These are phyloP conservation scores for Anseranas semipalmata DNA, from an alignment of 2,113 vertebrate species.

Conservation along the genomic window DNA sequence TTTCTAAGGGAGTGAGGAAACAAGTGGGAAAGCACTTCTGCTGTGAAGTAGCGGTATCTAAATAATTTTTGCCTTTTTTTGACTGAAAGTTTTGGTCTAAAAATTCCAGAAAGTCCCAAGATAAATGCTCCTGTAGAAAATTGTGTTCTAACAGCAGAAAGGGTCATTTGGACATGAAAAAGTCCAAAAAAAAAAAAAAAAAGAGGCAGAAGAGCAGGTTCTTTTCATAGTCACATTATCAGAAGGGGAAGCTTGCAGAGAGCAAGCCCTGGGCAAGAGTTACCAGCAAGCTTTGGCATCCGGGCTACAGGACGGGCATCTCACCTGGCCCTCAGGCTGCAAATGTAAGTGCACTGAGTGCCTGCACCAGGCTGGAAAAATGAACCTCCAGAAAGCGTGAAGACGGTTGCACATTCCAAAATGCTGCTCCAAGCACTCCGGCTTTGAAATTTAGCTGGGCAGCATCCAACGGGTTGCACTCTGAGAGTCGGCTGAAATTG, in stretches of 20 bases:
- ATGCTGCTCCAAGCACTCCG: not conserved
- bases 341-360: not conserved
- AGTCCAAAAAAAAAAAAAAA: not conserved
- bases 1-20: not conserved
- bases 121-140: not conserved
- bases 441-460: not conserved
- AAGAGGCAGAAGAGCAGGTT: not conserved
- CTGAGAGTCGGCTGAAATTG: not conserved
- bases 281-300: not conserved
- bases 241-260: not conserved
- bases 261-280: not conserved
- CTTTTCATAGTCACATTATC: not conserved
- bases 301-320: not conserved
- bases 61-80: not conserved
- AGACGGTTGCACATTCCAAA: not conserved
- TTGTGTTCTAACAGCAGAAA: not conserved
- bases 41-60: not conserved
- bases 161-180: not conserved
- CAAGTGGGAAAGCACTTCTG: not conserved
- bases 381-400: not conserved
- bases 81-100: not conserved
- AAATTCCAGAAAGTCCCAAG: not conserved
- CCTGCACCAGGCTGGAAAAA: not conserved
- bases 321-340: not conserved
- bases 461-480: too few species aligned